Conservation (phyloP, 2,888 invertebrate genomes). For the Volucella zonaria region DNA sequence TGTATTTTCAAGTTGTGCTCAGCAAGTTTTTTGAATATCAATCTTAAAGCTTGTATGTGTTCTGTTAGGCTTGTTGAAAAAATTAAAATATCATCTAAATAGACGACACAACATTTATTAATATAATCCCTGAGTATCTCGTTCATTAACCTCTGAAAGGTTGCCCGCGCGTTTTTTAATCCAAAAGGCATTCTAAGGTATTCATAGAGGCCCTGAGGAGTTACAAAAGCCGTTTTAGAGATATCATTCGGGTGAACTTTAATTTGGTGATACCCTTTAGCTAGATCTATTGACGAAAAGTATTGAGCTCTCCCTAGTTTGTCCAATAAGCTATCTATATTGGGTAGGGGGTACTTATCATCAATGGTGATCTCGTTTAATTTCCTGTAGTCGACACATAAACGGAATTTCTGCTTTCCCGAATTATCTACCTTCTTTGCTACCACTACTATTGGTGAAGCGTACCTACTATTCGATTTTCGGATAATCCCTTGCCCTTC, state of each 20-base stretch:
- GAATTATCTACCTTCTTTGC: neutral
- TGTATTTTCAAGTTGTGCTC: too few relatives aligned
- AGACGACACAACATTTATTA: too few relatives aligned
- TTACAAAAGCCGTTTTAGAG: slow-evolving; percentile 2
- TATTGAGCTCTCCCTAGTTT: too few relatives aligned
- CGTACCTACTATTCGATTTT: slow-evolving; percentile 11
- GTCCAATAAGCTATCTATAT: neutral
- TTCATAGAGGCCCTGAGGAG: neutral
- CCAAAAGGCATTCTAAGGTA: neutral
- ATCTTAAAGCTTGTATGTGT: too few relatives aligned
- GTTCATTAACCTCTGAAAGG: neutral
- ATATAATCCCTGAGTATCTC: slow-evolving; percentile 4
- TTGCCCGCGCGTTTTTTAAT: slow-evolving; percentile 20
- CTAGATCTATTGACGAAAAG: too few relatives aligned
- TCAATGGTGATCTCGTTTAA: slow-evolving; percentile 28
- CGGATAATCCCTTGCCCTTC: slow-evolving; percentile 16
- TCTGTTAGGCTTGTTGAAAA: too few relatives aligned
- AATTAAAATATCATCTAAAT: too few relatives aligned
- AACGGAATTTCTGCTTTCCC: slow-evolving; percentile 5
- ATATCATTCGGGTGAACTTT: neutral
- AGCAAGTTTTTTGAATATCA: too few relatives aligned
- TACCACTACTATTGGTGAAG: slow-evolving; percentile 7
- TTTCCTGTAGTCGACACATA: slow-evolving; percentile 20
- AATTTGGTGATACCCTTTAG: too few relatives aligned
- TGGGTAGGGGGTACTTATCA: slow-evolving; percentile 13